Percentiles rank a stretch among this genome's conserved stretches.
Evolutionary conservation across 2,113 vertebrate species (phyloP).

Genomic region (Tyto alba): DNA sequence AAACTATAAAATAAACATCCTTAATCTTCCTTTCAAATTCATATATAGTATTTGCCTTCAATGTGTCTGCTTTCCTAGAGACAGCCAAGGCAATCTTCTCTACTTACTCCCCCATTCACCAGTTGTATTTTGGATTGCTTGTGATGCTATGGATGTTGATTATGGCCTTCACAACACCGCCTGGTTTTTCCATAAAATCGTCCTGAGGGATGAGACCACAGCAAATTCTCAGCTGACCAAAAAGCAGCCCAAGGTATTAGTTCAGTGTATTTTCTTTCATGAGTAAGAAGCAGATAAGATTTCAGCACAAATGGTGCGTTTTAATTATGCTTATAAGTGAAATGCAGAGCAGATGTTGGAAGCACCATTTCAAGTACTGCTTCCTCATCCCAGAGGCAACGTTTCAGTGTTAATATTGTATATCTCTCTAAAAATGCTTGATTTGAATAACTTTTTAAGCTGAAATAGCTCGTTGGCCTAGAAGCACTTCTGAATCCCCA

Average conservation of each 20-base stretch:
- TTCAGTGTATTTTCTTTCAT: neutral
- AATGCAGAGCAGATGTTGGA: conserved; percentile 43
- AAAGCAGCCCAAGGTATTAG: neutral
- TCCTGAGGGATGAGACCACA: neutral
- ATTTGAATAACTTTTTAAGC: neutral
- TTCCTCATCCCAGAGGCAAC: neutral
- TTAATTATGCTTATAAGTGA: conserved; percentile 34
- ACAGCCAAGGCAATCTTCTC: neutral
- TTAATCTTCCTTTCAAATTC: neutral
- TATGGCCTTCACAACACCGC: neutral
- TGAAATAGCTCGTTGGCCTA: neutral
- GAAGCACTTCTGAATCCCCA: neutral
- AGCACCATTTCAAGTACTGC: neutral
- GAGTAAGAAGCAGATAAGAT: conserved; percentile 16
- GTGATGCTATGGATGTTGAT: neutral
- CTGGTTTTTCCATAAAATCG: neutral
- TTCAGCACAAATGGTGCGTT: conserved; percentile 32
- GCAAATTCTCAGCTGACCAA: neutral
- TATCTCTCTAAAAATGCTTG: neutral
- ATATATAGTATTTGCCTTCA: neutral
- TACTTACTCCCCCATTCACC: neutral
- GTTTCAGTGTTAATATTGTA: neutral
- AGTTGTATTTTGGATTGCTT: neutral
- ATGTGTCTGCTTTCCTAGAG: neutral
- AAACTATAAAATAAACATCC: neutral